Conservation (phyloP, 2,113 vertebrate species). For the Balaeniceps rex region DNA sequence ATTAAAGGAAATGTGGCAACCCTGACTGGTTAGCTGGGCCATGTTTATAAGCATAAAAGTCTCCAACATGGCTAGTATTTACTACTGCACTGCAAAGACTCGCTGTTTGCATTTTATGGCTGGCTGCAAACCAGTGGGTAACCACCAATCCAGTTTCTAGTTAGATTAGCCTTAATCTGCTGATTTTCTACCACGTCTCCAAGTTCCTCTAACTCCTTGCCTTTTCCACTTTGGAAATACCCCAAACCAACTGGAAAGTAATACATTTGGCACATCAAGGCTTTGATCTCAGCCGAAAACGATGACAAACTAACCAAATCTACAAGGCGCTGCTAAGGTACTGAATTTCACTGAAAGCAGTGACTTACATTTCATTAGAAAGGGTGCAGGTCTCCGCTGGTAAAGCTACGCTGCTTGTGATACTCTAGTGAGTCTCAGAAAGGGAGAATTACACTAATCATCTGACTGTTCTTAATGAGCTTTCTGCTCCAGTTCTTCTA, state of each 20-base stretch:
- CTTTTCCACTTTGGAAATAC: neutral
- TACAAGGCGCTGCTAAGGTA: neutral
- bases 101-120: rapidly evolving
- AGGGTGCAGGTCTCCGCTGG: neutral
- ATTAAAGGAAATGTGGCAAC: rapidly evolving
- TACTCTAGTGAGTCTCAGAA: neutral
- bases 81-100: neutral
- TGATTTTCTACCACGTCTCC: neutral
- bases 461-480: neutral
- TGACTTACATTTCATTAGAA: neutral
- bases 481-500: neutral
- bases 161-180: neutral
- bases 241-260: neutral
- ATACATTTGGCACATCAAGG: neutral
- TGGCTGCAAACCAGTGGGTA: neutral
- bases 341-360: neutral
- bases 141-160: neutral
- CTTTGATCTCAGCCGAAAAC: neutral
- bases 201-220: neutral
- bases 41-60: neutral
- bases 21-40: neutral
- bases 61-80: neutral
- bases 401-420: neutral
- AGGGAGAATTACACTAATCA: neutral
- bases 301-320: neutral